Percentiles rank a stretch among this genome's conserved stretches.
These are phyloP conservation scores for Dynastes maya DNA, from an alignment of 2,888 invertebrate genomes.

Conservation along the genomic window DNA sequence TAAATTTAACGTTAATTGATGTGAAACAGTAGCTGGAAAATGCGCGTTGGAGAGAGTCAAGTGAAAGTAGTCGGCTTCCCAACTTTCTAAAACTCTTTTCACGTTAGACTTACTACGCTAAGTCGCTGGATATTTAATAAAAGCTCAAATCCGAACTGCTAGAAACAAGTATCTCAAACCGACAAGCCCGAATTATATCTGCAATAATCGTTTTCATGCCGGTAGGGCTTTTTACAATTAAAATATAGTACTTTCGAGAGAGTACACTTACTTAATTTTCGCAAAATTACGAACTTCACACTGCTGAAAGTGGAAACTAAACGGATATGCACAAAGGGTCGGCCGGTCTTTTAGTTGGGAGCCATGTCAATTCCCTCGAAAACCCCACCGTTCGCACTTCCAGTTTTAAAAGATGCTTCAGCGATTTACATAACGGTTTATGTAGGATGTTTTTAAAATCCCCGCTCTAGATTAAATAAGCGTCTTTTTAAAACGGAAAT, in stretches of 20 bases:
- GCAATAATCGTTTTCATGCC: background rate
- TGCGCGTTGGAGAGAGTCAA: background rate
- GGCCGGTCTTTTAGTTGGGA: conserved; percentile 1
- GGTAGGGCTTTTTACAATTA: conserved; percentile 19
- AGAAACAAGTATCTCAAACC: background rate
- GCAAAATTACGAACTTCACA: conserved; percentile 37
- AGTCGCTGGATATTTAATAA: conserved; percentile 5
- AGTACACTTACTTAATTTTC: conserved; percentile 20
- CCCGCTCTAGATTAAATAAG: conserved; percentile 17
- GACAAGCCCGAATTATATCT: conserved; percentile 4
- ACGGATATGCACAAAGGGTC: conserved; percentile 2
- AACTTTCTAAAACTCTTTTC: conserved; percentile 13
- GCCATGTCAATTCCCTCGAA: conserved; percentile 2
- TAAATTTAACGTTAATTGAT: conserved; percentile 14
- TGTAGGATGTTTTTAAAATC: conserved; percentile 24
- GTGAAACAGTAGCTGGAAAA: conserved; percentile 4
- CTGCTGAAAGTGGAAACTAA: conserved; percentile 9
- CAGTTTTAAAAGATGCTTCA: conserved; percentile 1
- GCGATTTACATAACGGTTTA: conserved; percentile 32
- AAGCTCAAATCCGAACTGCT: conserved; percentile 14
- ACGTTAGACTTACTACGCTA: background rate
- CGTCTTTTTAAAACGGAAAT: conserved; percentile 32
- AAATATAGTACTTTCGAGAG: conserved; percentile 17
- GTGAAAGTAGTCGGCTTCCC: background rate
- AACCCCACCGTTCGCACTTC: background rate